Base-by-base conservation (phyloP, 2,113 vertebrate genomes). In the Tyrannus savana region DNA sequence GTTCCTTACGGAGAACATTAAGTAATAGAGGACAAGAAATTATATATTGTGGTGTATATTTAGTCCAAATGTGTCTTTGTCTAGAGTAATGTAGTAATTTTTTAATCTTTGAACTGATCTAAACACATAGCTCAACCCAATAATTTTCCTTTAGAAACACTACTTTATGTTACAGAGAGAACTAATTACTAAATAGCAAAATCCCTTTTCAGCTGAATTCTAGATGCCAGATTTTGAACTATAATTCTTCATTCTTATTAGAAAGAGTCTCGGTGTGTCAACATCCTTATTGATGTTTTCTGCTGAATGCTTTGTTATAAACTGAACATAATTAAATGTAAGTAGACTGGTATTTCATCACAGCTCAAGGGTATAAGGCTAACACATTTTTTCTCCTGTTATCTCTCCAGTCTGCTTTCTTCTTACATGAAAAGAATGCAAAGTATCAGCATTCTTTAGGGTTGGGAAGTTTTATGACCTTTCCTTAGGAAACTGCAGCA, bases 301-400 rank as follows among this genome's bases (percentile, higher is more conserved):
- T 93, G 84, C 84, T 75, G 88, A 93, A 93, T 85, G 84, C 83
- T 97, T 94, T 91, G 75, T 93, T 96, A 91, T 84, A 91, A 89
- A 87, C 71, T 71, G 85, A 95, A 90, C 90, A 79, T 95, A 97
- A 97, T 97, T 97, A 96, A 95, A 96, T 95, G 73, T 87, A 94
- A 84, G 86, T 93, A 93, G 69, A 75, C 76, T 92, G 78, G 77
- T 90, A 88, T 96, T 97, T 96, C 84, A 96, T 96, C 93, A 96
- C 63, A 94, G 88, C 94, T 97, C 92, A 93, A 95, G 84, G 91
- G 55, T 94, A 91, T 93, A 77, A 93, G 84, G 73, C 89, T 89
- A 94, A 85, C 68, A 74, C 90, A 93, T 95, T 96, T 31, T 95
- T 90, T 90, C 69, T 95, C 64, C 59, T 92, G 84, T 87, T 96